Conservation (phyloP, 2,888 invertebrate genomes). For the Leuctra nigra region DNA sequence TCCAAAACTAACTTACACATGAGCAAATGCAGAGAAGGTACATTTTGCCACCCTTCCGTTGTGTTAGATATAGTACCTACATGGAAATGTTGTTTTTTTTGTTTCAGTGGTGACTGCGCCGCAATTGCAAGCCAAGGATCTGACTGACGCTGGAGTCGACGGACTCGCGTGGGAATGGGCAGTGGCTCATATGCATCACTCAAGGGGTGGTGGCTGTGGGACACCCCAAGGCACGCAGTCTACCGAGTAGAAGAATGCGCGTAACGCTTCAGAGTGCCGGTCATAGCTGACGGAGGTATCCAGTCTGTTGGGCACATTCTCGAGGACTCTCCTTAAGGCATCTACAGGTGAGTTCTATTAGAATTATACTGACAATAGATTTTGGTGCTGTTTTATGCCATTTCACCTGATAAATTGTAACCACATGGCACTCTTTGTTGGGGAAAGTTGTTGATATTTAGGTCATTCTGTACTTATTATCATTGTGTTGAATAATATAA, state of each 20-base stretch:
- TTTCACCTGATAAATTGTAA: too few species aligned
- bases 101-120: slow-evolving; percentile 74
- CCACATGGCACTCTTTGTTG: too few species aligned
- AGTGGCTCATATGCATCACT: slow-evolving; percentile 99
- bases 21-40: too few species aligned
- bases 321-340: slow-evolving; percentile 87
- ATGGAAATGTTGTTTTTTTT: too few species aligned
- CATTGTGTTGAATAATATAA: too few species aligned
- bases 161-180: slow-evolving; percentile 97
- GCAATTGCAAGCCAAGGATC: slow-evolving; percentile 93
- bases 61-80: too few species aligned
- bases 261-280: slow-evolving; percentile 81
- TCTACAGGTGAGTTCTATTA: slow-evolving; percentile 46
- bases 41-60: too few species aligned
- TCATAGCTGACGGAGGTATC: slow-evolving; percentile 98
- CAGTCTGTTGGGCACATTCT: slow-evolving; percentile 94
- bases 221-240: slow-evolving; percentile 95
- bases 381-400: not conserved
- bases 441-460: too few species aligned
- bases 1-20: too few species aligned
- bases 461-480: too few species aligned
- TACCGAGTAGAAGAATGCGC: slow-evolving; percentile 92
- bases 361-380: not conserved
- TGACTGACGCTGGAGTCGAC: slow-evolving; percentile 96
- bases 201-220: slow-evolving; percentile 99